A percentile compares a stretch with the other conserved stretches of the same genome.
Conservation (phyloP, 2,113 vertebrate species). For the Bucco capensis region DNA sequence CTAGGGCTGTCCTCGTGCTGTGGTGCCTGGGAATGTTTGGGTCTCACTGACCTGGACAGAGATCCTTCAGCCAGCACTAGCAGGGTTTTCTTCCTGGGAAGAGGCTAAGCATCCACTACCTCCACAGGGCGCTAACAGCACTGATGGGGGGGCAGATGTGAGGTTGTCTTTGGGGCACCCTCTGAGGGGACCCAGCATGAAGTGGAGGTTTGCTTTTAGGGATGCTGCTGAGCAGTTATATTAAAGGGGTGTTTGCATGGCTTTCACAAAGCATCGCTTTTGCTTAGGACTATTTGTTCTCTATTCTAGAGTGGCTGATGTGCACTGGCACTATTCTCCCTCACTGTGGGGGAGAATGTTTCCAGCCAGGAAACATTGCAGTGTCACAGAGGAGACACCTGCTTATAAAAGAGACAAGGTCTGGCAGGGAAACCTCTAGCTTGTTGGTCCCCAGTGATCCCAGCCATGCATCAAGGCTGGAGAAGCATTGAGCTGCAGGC, state of each 20-base stretch:
- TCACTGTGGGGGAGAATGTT: accelerated
- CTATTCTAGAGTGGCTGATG: neutral
- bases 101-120: neutral
- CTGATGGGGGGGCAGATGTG: neutral
- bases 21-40: neutral
- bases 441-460: neutral
- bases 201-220: neutral
- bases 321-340: neutral
- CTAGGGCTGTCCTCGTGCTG: accelerated
- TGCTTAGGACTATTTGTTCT: neutral
- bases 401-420: neutral
- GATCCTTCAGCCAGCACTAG: accelerated
- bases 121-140: neutral
- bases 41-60: neutral
- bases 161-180: neutral
- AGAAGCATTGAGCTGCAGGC: neutral
- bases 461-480: neutral
- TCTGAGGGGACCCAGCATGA: neutral
- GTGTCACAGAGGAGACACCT: neutral
- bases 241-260: neutral
- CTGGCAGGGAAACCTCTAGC: neutral
- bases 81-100: neutral
- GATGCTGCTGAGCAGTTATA: neutral
- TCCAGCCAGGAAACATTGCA: neutral
- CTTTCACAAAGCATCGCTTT: neutral